Evolutionary conservation across 2,113 vertebrate species (phyloP).

Genomic region (Gymnorhina tibicen): DNA sequence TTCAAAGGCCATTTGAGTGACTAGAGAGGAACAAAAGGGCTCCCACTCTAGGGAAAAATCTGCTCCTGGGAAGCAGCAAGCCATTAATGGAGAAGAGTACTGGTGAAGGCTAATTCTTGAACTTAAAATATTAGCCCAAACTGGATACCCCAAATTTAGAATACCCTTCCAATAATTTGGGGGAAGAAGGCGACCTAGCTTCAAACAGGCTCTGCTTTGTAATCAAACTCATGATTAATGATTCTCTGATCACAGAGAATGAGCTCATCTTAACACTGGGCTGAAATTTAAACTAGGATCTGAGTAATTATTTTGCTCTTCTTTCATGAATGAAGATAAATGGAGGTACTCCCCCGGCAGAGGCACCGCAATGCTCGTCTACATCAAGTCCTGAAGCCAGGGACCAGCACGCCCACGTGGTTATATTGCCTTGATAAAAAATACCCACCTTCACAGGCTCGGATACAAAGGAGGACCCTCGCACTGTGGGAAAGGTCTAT

Average conservation of each 20-base stretch:
- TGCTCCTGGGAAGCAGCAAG: background rate
- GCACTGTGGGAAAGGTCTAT: slow-evolving; percentile 44
- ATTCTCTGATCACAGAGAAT: background rate
- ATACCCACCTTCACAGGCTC: background rate
- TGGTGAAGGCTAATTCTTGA: background rate
- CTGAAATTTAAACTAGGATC: background rate
- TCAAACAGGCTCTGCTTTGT: background rate
- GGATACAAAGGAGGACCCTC: background rate
- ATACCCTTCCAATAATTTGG: background rate
- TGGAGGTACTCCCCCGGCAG: background rate
- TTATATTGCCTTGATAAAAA: slow-evolving; percentile 17
- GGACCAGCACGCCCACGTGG: background rate
- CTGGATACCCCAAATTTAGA: background rate
- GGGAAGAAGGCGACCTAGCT: background rate
- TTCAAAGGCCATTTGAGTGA: slow-evolving; percentile 29
- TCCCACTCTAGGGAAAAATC: background rate
- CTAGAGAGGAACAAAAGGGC: slow-evolving; percentile 4
- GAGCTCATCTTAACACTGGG: background rate
- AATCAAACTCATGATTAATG: background rate
- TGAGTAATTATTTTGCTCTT: background rate
- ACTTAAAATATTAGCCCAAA: background rate
- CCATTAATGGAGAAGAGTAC: background rate
- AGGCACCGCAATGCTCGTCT: accelerated
- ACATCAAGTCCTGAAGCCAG: background rate
- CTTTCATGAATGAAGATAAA: background rate